Conservation (phyloP, 2,113 vertebrate species). For the Peromyscus polionotus region DNA sequence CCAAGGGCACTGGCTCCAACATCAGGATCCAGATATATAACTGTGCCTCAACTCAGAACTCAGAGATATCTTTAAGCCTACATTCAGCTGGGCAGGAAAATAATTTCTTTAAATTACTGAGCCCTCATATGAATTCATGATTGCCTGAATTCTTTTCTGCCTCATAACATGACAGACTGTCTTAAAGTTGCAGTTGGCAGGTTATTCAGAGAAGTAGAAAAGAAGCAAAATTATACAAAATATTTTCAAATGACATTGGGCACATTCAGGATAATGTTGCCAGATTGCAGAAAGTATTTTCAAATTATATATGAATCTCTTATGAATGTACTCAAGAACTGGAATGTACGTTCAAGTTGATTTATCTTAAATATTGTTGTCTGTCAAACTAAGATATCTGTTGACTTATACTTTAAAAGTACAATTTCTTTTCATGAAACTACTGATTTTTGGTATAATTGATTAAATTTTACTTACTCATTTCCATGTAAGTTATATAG, state of each 20-base stretch:
- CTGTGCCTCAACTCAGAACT: neutral
- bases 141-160: neutral
- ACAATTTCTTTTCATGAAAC: neutral
- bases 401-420: neutral
- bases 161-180: neutral
- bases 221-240: neutral
- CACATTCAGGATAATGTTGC: neutral
- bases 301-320: neutral
- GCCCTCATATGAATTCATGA: neutral
- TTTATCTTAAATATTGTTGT: neutral
- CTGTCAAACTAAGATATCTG: neutral
- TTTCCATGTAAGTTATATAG: neutral
- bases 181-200: neutral
- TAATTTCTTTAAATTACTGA: neutral
- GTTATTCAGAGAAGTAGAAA: neutral
- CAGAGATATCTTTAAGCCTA: neutral
- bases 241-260: neutral
- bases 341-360: too few relatives aligned
- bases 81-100: neutral
- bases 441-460: neutral
- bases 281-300: neutral
- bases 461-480: neutral
- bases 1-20: neutral
- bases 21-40: neutral
- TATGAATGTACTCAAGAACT: neutral